Percentiles rank a stretch among this genome's conserved stretches.
phyloP scores from a whole-genome alignment of 2,797 vertebrate species.

The Momotus momota region DNA sequence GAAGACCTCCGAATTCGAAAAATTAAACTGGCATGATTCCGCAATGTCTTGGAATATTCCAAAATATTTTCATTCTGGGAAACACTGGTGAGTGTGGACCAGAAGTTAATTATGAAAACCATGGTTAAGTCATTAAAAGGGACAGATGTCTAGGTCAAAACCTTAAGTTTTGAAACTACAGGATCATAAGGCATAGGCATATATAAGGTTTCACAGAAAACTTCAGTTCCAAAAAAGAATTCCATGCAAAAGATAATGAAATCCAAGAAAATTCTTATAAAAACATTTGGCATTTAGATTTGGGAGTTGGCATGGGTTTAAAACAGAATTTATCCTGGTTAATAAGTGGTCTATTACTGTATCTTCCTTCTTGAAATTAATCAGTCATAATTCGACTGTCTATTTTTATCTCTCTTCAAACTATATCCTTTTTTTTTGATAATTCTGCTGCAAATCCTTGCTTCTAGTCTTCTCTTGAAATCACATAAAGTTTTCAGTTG shows the following conservation, averaged over 20 bases:
- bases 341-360: background rate
- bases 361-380: background rate
- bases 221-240: background rate
- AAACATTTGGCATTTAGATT: background rate
- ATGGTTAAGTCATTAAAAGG: background rate
- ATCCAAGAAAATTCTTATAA: background rate
- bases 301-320: background rate
- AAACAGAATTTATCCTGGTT: background rate
- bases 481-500: background rate
- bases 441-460: background rate
- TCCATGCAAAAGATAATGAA: background rate
- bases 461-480: slow-evolving; percentile 13
- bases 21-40: background rate
- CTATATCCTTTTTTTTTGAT: background rate
- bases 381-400: background rate
- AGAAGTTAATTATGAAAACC: background rate
- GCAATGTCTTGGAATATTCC: background rate
- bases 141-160: background rate
- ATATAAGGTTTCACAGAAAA: background rate
- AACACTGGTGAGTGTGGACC: background rate
- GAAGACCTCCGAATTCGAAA: background rate
- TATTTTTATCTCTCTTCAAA: background rate
- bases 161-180: background rate
- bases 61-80: background rate
- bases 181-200: background rate